Conservation (phyloP, 2,888 invertebrate genomes). For the Ornithoptera alexandrae region DNA sequence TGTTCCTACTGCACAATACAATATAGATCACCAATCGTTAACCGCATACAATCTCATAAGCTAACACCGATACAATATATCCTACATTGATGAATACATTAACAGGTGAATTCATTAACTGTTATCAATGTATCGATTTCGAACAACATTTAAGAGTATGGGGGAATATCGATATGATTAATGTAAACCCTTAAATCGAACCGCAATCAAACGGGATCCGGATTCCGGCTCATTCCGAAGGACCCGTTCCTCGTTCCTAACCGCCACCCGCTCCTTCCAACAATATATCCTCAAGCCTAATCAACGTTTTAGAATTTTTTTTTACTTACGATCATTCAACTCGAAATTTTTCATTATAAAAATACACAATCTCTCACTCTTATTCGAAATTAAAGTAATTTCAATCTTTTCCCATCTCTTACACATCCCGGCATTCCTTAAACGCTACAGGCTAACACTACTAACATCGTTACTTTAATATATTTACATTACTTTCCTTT, state of each 20-base stretch:
- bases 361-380: slow-evolving; percentile 69
- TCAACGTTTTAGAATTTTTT: slow-evolving; percentile 69
- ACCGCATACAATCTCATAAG: slow-evolving; percentile 70
- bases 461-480: slow-evolving; percentile 62
- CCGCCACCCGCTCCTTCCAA: slow-evolving; percentile 42
- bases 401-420: slow-evolving; percentile 49
- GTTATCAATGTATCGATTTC: slow-evolving; percentile 65
- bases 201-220: slow-evolving; percentile 61
- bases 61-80: slow-evolving; percentile 72
- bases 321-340: slow-evolving; percentile 51
- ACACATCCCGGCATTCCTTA: slow-evolving; percentile 66
- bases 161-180: slow-evolving; percentile 73
- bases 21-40: slow-evolving; percentile 60
- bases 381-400: slow-evolving; percentile 38
- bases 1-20: slow-evolving; percentile 60
- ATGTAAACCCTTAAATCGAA: slow-evolving; percentile 57
- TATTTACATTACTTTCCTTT: slow-evolving; percentile 61
- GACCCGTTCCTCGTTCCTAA: slow-evolving; percentile 43
- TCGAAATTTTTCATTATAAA: slow-evolving; percentile 64
- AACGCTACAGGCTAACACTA: slow-evolving; percentile 56
- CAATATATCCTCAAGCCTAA: slow-evolving; percentile 57
- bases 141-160: slow-evolving; percentile 63
- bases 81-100: slow-evolving; percentile 75
- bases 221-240: slow-evolving; percentile 51
- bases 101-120: slow-evolving; percentile 75